Evolutionary conservation across 2,888 invertebrate species (phyloP).

Genomic region (Gymnocheta viridis): DNA sequence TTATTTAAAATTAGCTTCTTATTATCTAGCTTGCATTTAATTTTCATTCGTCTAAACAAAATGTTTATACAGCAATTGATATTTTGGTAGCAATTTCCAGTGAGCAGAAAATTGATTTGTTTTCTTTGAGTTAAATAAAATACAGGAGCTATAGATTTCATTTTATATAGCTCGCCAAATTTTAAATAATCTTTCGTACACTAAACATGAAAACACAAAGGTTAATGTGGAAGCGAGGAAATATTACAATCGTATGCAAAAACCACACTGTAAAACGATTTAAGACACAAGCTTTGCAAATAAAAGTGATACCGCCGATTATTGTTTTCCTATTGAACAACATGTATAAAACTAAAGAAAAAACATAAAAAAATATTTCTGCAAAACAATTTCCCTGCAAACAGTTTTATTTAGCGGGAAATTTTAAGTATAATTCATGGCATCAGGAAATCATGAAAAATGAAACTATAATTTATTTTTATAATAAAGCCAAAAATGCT

Average conservation of each 20-base stretch:
- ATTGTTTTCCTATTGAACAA: background rate
- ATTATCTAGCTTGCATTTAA: slow-evolving; percentile 17
- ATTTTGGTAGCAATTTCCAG: slow-evolving; percentile 67
- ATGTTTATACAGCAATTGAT: slow-evolving; percentile 66
- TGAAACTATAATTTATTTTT: slow-evolving; percentile 65
- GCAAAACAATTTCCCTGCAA: slow-evolving; percentile 26
- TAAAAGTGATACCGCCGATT: slow-evolving; percentile 41
- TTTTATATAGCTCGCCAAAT: background rate
- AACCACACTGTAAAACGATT: slow-evolving; percentile 48
- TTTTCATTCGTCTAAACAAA: slow-evolving; percentile 3
- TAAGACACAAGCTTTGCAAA: slow-evolving; percentile 49
- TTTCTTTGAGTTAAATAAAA: slow-evolving; percentile 28
- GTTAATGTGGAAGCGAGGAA: slow-evolving; percentile 28
- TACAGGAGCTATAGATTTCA: slow-evolving; percentile 20
- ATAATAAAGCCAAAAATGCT: slow-evolving; percentile 23
- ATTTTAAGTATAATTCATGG: slow-evolving; percentile 63
- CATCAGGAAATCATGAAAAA: slow-evolving; percentile 72
- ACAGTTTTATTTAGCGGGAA: no score
- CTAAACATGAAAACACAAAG: slow-evolving; percentile 15
- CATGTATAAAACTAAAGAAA: background rate
- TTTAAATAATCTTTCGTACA: slow-evolving; percentile 3
- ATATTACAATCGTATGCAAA: background rate
- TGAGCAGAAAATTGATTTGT: slow-evolving; percentile 66
- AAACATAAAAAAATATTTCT: background rate
- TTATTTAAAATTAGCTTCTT: background rate